Percentiles rank a stretch among this genome's conserved stretches.
phyloP scores from a whole-genome alignment of 2,113 vertebrate genomes.

The Apaloderma vittatum region DNA sequence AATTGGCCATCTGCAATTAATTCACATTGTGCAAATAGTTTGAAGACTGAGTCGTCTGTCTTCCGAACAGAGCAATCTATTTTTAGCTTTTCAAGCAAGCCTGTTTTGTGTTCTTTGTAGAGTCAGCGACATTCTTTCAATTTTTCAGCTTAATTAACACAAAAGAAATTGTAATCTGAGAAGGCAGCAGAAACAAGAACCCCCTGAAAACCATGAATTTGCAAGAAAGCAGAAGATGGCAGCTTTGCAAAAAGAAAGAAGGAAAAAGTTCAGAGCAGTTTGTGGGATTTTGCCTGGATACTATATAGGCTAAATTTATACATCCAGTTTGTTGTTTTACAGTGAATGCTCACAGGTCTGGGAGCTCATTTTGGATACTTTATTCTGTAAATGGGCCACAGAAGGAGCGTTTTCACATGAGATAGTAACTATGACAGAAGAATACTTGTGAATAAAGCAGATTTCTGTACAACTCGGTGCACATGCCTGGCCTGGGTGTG shows the following conservation, averaged over 20 bases:
- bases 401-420: background rate
- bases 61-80: slow-evolving; percentile 75
- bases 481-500: background rate
- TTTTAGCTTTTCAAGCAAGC: slow-evolving; percentile 75
- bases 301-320: background rate
- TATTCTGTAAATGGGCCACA: background rate
- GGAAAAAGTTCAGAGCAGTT: background rate
- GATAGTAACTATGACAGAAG: background rate
- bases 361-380: background rate
- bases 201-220: slow-evolving; percentile 63
- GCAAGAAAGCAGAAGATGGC: slow-evolving; percentile 55
- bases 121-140: slow-evolving; percentile 80
- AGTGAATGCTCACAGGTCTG: background rate
- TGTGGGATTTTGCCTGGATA: background rate
- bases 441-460: background rate
- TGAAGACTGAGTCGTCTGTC: slow-evolving; percentile 73
- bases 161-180: slow-evolving; percentile 80
- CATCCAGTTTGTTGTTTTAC: background rate
- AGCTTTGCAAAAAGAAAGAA: slow-evolving; percentile 14
- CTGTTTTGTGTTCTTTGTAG: slow-evolving; percentile 80
- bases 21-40: slow-evolving; percentile 59
- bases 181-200: slow-evolving; percentile 68
- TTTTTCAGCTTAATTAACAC: slow-evolving; percentile 80
- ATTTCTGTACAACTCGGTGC: background rate
- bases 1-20: slow-evolving; percentile 73